These are phyloP conservation scores for Malthinus flaveolus DNA, from an alignment of 2,888 invertebrate genomes.

Conservation along the genomic window DNA sequence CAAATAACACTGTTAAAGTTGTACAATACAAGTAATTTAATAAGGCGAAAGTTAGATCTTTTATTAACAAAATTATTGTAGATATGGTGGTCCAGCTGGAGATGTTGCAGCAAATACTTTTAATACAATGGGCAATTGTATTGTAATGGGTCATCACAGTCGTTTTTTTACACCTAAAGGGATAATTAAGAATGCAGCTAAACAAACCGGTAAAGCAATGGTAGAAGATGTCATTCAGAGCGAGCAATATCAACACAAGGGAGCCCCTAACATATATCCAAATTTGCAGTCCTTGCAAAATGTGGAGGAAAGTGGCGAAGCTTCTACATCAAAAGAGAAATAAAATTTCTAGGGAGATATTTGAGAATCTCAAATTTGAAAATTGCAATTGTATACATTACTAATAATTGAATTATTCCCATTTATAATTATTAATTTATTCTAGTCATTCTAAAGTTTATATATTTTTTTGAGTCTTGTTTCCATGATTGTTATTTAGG, in stretches of 20 bases:
- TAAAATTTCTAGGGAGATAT: not conserved
- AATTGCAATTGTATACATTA: too few species aligned
- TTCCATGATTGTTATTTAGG: not conserved
- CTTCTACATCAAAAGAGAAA: not conserved
- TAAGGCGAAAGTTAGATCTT: not conserved
- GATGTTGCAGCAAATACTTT: slow-evolving; percentile 67
- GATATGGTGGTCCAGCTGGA: slow-evolving; percentile 71
- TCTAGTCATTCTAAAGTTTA: too few species aligned
- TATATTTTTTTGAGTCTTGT: too few species aligned
- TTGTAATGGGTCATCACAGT: slow-evolving; percentile 66
- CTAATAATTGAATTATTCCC: too few species aligned
- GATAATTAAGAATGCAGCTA: slow-evolving; percentile 64
- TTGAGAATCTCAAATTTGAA: too few species aligned
- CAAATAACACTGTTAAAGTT: slow-evolving; percentile 73
- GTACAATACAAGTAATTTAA: slow-evolving; percentile 70
- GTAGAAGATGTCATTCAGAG: slow-evolving; percentile 45
- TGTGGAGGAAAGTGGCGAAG: not conserved
- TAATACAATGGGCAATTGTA: slow-evolving; percentile 71
- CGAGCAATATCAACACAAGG: not conserved
- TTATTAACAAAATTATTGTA: slow-evolving; percentile 40
- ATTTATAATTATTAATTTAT: too few species aligned
- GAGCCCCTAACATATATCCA: not conserved
- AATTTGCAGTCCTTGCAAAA: not conserved
- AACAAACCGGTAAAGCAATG: slow-evolving; percentile 63
- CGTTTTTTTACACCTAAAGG: slow-evolving; percentile 69